A percentile compares a stretch with the other conserved stretches of the same genome.
Conservation (phyloP, 2,113 vertebrate genomes). For the Globicephala melas region DNA sequence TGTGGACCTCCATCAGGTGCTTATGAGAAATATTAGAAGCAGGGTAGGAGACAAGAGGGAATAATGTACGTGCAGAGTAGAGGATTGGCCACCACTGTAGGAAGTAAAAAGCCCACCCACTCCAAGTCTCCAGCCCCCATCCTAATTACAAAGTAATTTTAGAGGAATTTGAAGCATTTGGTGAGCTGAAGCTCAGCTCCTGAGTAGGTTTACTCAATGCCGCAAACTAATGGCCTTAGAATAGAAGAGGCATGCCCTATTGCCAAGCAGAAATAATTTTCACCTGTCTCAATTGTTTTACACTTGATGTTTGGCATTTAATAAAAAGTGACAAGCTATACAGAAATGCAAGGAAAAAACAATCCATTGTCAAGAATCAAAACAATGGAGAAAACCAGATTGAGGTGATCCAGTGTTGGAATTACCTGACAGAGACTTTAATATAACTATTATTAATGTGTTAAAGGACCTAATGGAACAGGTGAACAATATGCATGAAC, state of each 20-base stretch:
- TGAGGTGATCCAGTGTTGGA: background rate
- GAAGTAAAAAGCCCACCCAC: background rate
- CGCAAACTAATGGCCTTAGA: background rate
- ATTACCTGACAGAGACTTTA: background rate
- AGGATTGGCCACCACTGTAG: background rate
- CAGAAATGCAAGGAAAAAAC: background rate
- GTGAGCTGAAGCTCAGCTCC: background rate
- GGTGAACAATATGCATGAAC: background rate
- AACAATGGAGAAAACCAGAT: background rate
- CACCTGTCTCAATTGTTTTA: background rate
- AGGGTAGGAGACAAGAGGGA: background rate
- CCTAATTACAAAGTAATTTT: background rate
- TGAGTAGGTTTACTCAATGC: background rate
- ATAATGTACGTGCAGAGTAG: background rate
- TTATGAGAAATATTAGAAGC: background rate
- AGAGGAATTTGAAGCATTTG: background rate
- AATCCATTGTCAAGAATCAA: background rate
- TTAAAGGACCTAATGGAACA: background rate
- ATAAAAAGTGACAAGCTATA: background rate
- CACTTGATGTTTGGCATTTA: background rate
- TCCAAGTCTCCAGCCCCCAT: accelerated
- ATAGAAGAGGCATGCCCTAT: background rate
- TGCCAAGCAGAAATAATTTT: background rate
- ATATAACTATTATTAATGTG: background rate
- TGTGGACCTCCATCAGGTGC: background rate